These are phyloP conservation scores for Drosophila parthenogenetica DNA, from an alignment of 2,888 invertebrate species.

Conservation along the genomic window DNA sequence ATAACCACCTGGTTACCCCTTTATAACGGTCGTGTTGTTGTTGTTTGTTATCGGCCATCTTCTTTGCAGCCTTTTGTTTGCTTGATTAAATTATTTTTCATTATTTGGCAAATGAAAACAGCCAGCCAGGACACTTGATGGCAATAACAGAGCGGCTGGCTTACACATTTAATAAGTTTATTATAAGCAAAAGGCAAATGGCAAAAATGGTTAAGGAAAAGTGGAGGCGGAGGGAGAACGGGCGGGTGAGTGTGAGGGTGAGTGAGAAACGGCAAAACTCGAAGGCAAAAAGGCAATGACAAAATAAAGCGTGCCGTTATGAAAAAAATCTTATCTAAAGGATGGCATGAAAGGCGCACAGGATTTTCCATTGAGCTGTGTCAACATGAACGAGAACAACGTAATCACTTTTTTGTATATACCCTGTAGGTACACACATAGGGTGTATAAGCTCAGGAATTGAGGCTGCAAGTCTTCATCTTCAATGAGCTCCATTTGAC, in stretches of 20 bases:
- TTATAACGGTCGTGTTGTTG: background rate
- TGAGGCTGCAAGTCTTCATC: conserved; percentile 6
- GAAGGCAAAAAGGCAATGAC: conserved; percentile 34
- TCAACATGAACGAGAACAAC: conserved; percentile 41
- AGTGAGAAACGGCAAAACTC: background rate
- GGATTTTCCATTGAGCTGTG: conserved; percentile 51
- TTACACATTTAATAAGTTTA: conserved; percentile 80
- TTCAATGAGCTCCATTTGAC: background rate
- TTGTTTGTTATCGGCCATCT: conserved; percentile 27
- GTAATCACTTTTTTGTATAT: conserved; percentile 29
- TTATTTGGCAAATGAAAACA: conserved; percentile 75
- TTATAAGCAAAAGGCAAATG: conserved; percentile 57
- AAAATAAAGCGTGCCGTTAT: conserved; percentile 51
- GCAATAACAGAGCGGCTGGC: conserved; percentile 66
- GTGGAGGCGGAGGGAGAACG: background rate
- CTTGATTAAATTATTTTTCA: conserved; percentile 82
- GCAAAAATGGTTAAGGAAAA: conserved; percentile 21
- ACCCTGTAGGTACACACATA: conserved; percentile 6
- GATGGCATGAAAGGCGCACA: conserved; percentile 33
- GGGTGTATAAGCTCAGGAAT: background rate
- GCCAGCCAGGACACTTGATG: conserved; percentile 46
- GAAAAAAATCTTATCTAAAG: conserved; percentile 67
- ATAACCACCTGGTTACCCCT: conserved; percentile 36
- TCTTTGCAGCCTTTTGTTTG: conserved; percentile 63
- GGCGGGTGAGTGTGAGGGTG: too few relatives aligned